Base-by-base conservation (phyloP, 1,140 invertebrate genomes). In the Teleogryllus occipitalis region DNA sequence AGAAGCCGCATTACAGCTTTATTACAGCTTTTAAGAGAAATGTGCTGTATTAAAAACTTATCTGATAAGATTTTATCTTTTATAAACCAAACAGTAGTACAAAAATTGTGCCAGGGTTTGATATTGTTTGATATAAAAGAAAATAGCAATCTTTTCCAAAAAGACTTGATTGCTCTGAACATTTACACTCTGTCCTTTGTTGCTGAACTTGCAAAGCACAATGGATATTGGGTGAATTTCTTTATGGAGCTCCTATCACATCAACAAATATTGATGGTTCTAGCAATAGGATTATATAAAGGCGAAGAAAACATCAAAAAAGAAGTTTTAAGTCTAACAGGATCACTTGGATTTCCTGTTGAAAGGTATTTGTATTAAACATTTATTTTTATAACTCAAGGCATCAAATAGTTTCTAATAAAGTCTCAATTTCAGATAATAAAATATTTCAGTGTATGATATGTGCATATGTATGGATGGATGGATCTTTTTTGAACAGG, bases 211-310 rank as follows among this genome's bases (percentile, higher is more conserved):
- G 85, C 85, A 8, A 81, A 84, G 48, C 84, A 86, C 78, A 84
- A 87, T 83, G 83, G 84, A 0, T 82, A 84, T 65, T 90, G 89
- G 89, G 80, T 86, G 39, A 84, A 86, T 21, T 80, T 88, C 15
- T 87, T 87, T 79, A 83, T 84, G 15, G 85, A 88, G 79, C 81
- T 90, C 18, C 83, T 89, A 74, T 82, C 85, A 79, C 85, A 85
- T 8, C 87, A 85, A 81, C 86, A 88, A 82, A 86, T 89, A 14
- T 88, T 89, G 82, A 87, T 87, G 83, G 84, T 88, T 12, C 84
- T 90, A 49, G 89, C 89, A 8, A 82, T 87, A 73, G 87, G 87
- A 15, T 83, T 90, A 15, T 89, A 86, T 81, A 85, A 83, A 8
- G 86, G 88, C 14, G 85, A 86, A 12, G 83, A 82, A 77, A 83